Evolutionary conservation across 37 sponge, comb jelly and placozoan species (phyloP), one percentile per base, ranked within the genome.

Genomic region (Ephydatia muelleri): DNA sequence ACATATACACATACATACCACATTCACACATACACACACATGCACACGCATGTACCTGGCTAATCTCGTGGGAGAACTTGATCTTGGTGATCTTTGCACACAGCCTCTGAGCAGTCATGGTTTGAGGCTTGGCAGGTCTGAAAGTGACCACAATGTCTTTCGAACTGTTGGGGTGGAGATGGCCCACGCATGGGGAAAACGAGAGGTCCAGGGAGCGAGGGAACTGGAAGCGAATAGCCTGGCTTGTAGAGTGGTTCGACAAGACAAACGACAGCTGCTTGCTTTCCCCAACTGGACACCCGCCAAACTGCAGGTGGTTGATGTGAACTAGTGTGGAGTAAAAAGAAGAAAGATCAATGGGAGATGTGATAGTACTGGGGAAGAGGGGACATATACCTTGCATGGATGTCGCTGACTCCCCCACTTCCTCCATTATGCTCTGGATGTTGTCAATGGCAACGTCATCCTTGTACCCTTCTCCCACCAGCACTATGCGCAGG

Each of bases 401-500:
- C 57, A 57, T 13, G 57, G 57, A 19, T 12, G 3, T 12, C 6
- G 12, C 30, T 16, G 76, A 75, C 34, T 81, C 78, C 47, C 81
- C 49, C 30, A 72, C 81, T 32, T 81, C 27, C 23, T 75, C 75
- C 33, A 38, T 38, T 66, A 13, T 23, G 28, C 85, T 71, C 27
- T 80, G 37, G 38, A 95, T 83, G 76, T 91, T 88, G 65, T 91
- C 89, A 27, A 98, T 86, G 29, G 80, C 83, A 26, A 98, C 75
- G 25, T 93, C 95, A 71, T 94, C 95, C 69, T 90, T 82, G 57
- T 92, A 98, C 26, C 96, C 95, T 80, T 96, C 99, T 67, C 97
- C 99, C 14, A 98, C 81, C 75, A 98, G 75, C 67, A 79, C 68
- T 21, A 98, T 72, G 11, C 82, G 49, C 2, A 82, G 88, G 75